These are phyloP conservation scores for Cenopis cana DNA, from an alignment of 2,888 invertebrate genomes.

Conservation along the genomic window DNA sequence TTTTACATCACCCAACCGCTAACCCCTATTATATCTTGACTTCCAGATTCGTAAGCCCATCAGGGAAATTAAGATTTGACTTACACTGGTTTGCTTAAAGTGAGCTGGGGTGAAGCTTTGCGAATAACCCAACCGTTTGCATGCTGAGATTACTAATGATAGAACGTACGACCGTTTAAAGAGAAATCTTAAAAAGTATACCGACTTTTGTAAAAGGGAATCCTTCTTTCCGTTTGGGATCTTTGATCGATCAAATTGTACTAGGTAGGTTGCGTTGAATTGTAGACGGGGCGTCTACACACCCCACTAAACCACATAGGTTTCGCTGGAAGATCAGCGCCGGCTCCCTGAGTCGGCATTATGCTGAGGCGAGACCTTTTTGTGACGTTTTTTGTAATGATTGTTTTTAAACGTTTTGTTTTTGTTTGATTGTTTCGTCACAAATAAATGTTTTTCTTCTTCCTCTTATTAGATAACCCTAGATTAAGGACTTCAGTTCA, in stretches of 20 bases:
- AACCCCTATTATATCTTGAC: background rate
- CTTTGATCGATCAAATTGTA: slow-evolving; percentile 36
- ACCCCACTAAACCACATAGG: too few species aligned
- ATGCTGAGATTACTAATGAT: slow-evolving; percentile 44
- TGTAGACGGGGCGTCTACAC: too few species aligned
- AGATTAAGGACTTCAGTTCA: slow-evolving; percentile 25
- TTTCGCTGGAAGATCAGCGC: too few species aligned
- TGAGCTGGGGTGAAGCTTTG: background rate
- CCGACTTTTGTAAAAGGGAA: slow-evolving; percentile 43
- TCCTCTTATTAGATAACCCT: too few species aligned
- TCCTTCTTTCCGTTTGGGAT: slow-evolving; percentile 39
- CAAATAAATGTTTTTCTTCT: too few species aligned
- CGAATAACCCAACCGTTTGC: slow-evolving; percentile 28
- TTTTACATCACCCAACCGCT: background rate
- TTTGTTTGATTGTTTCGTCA: too few species aligned
- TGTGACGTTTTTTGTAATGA: too few species aligned
- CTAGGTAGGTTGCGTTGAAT: too few species aligned
- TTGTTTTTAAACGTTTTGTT: too few species aligned
- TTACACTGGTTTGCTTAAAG: background rate
- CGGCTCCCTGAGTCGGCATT: too few species aligned
- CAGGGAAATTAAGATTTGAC: background rate
- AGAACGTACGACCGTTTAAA: slow-evolving; percentile 42
- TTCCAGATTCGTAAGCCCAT: background rate
- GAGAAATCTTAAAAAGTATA: slow-evolving; percentile 35
- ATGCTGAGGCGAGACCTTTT: too few species aligned